These are phyloP conservation scores for Poecile atricapillus DNA, from an alignment of 2,113 vertebrate species.

Conservation along the genomic window DNA sequence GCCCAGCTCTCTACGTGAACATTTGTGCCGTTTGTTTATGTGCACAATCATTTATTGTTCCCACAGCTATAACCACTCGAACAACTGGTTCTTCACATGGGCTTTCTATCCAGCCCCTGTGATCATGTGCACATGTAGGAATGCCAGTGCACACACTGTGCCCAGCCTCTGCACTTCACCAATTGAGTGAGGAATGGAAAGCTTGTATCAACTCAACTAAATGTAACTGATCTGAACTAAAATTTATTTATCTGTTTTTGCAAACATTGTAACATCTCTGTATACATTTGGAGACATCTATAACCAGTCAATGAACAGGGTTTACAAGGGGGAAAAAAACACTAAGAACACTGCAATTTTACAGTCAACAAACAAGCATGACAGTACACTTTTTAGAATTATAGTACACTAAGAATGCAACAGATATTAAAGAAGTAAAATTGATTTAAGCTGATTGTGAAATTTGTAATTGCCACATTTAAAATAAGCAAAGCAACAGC, in stretches of 20 bases:
- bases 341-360: background rate
- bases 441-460: background rate
- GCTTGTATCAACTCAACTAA: background rate
- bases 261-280: background rate
- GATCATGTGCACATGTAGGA: background rate
- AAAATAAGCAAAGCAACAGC: background rate
- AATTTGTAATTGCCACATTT: background rate
- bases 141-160: background rate
- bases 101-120: background rate
- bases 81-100: slow-evolving; percentile 32
- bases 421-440: background rate
- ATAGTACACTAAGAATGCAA: background rate
- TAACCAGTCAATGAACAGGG: background rate
- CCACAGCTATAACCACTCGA: slow-evolving; percentile 6
- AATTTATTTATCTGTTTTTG: background rate
- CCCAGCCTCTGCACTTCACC: background rate
- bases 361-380: background rate
- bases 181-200: background rate
- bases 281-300: accelerated
- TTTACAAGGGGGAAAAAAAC: background rate
- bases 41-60: slow-evolving; percentile 31
- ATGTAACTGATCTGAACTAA: background rate
- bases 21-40: background rate
- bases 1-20: background rate
- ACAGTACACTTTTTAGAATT: background rate